Percentiles rank a stretch among this genome's conserved stretches.
Evolutionary conservation across 2,888 invertebrate species (phyloP).

Genomic region (Lordiphosa fenestrarum): DNA sequence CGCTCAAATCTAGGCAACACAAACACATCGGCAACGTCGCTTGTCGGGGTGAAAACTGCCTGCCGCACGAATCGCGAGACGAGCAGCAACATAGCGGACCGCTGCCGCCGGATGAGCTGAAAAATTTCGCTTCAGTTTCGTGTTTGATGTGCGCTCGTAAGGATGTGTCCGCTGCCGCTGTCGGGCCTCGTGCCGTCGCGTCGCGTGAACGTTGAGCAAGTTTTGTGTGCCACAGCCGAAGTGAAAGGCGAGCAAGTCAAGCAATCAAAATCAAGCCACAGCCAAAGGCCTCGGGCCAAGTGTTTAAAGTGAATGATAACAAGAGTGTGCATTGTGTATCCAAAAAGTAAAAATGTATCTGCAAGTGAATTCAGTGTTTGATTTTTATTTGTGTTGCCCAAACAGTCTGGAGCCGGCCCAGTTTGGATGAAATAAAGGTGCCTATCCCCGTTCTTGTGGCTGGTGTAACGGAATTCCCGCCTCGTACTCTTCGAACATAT

Average conservation of each 20-base stretch:
- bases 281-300: slow-evolving; percentile 25
- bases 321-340: neutral
- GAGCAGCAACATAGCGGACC: slow-evolving; percentile 17
- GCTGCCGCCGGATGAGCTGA: slow-evolving; percentile 31
- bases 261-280: slow-evolving; percentile 24
- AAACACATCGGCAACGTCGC: slow-evolving; percentile 11
- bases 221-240: slow-evolving; percentile 32
- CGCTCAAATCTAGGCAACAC: slow-evolving; percentile 44
- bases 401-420: slow-evolving; percentile 1
- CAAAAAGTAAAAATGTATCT: slow-evolving; percentile 17
- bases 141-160: slow-evolving; percentile 79
- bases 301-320: slow-evolving; percentile 32
- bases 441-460: slow-evolving; percentile 12
- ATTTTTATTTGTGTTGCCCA: slow-evolving; percentile 32
- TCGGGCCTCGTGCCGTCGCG: slow-evolving; percentile 69
- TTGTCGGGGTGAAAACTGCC: slow-evolving; percentile 19
- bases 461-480: slow-evolving; percentile 30
- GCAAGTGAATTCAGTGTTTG: slow-evolving; percentile 26
- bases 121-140: slow-evolving; percentile 77
- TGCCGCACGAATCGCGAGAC: slow-evolving; percentile 29
- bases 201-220: slow-evolving; percentile 57
- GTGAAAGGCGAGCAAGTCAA: slow-evolving; percentile 19
- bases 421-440: slow-evolving; percentile 39
- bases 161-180: slow-evolving; percentile 77
- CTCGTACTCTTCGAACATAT: slow-evolving; percentile 32